A percentile compares a stretch with the other conserved stretches of the same genome.
These are phyloP conservation scores for Anser brachyrhynchus DNA, from an alignment of 2,113 vertebrate genomes.

Conservation along the genomic window DNA sequence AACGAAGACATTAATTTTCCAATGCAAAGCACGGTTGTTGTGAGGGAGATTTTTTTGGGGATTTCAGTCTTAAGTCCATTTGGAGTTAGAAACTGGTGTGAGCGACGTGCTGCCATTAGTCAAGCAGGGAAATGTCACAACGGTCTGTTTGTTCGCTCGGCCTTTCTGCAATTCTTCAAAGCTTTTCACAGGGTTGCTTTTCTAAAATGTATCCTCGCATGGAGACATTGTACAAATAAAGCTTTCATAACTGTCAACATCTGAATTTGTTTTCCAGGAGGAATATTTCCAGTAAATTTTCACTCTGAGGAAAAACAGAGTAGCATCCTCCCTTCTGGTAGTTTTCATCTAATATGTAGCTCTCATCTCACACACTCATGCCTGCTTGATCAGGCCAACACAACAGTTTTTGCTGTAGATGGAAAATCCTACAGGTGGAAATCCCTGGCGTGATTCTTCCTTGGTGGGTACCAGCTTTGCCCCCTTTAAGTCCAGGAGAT, in stretches of 20 bases:
- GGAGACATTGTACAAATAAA: not conserved
- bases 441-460: not conserved
- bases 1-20: not conserved
- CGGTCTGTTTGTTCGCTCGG: constrained; percentile 36
- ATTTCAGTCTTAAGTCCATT: not conserved
- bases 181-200: constrained; percentile 6
- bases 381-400: not conserved
- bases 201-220: constrained; percentile 16
- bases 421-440: constrained; percentile 1
- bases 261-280: constrained; percentile 35
- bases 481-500: not conserved
- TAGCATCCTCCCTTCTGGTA: not conserved
- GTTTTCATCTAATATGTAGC: not conserved
- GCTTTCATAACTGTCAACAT: constrained; percentile 55
- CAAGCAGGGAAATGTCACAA: constrained; percentile 44
- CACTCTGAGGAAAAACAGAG: not conserved
- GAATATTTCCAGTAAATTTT: constrained; percentile 24
- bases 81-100: not conserved
- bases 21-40: not conserved
- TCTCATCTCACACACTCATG: not conserved
- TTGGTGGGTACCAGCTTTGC: not conserved
- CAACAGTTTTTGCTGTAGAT: not conserved
- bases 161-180: constrained; percentile 40
- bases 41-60: not conserved
- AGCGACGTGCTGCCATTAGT: constrained; percentile 4